Base-by-base conservation (phyloP, 2,797 vertebrate species). In the Pseudomugil gertrudae region DNA sequence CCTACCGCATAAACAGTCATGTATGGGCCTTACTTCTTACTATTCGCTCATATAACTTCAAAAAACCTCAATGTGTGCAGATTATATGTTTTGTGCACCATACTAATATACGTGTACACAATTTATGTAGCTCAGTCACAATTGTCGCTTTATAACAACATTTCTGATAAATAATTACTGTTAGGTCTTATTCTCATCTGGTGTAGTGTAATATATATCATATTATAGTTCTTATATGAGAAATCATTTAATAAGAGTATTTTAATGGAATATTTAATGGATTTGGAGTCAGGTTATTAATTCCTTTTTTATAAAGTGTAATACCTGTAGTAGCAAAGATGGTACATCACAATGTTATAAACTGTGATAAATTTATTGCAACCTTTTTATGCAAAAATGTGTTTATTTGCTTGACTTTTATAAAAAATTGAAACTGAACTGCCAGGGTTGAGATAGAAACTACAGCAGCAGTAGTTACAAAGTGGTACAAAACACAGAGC, bases 61-160 rank as follows among this genome's bases (percentile, higher is more conserved):
- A 9, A 0, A 36, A 74, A 8, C 4, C 0, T 2, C 4, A 9
- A 8, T 4, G 23, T 6, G 21, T 13, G 10, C 4, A 3, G 21
- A 1, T 3, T 56, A 4, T 36, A 1, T 24, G 23, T 47, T 9
- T 14, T 21, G n/a, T 40, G 1, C 21, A 17, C 1, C 27, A 13
- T 19, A 21, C 23, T 51, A 40, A 30, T 52, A 30, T 60, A 14
- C n/a, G 48, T 60, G 11, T 6, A 23, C 5, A 55, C 21, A 32
- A 27, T 30, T 26, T 64, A 53, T 15, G 56, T 35, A 36, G 33
- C 29, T 57, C 23, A 35, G 63, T 35, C 54, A n/a, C 36, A 55
- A 23, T 23, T 23, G 13, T 9, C 6, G 45, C 45, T 47, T 45
- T n/a, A n/a, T 38, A 15, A 7, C 5, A 4, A 38, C 14, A 38